Evolutionary conservation across 2,113 vertebrate species (phyloP), one percentile per base, ranked within the genome.

Genomic region (Psettodes erumei): DNA sequence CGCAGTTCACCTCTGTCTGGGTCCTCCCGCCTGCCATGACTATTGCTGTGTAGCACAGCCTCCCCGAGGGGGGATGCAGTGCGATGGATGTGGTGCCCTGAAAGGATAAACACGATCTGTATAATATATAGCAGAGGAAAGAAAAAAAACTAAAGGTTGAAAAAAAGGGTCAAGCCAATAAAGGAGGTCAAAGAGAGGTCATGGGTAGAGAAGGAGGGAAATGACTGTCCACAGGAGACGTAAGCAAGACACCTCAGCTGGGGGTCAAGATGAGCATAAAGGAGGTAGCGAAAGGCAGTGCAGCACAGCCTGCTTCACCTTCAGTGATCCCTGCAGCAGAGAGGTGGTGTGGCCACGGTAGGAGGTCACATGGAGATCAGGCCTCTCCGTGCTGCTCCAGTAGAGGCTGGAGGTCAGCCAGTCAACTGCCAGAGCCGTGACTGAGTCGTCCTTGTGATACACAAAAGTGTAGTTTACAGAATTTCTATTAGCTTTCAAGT

Each of bases 401-500:
- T 96, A 98, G 21, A 98, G 74, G 83, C 96, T 98, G 1, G 90
- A 90, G 0, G 95, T 96, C 73, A 96, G 82, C 97, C 97, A 98
- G 90, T 98, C 96, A 15, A 98, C 88, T 21, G 96, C 95, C 59
- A 99, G 70, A 32, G 95, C 93, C 0, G 79, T 88, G 63, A 98
- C 91, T 0, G 10, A 50, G 42, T 95, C 96, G 4, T 85, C 82
- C 77, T 93, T 54, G 0, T 54, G 47, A 6, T 23, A 62, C 0
- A 0, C 7, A 78, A 30, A 55, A n/a, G 19, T 18, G 51, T 10
- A 25, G 6, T 56, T 60, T 28, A 3, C 53, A 43, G 27, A 66
- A 58, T 32, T 23, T 8, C 6, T 12, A 3, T 37, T 28, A 16
- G 2, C 3, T 23, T 33, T 5, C 6, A 61, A 5, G 8, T 9